Evolutionary conservation across 2,113 vertebrate species (phyloP), one percentile per base, ranked within the genome.

Genomic region (Heterochromis multidens): DNA sequence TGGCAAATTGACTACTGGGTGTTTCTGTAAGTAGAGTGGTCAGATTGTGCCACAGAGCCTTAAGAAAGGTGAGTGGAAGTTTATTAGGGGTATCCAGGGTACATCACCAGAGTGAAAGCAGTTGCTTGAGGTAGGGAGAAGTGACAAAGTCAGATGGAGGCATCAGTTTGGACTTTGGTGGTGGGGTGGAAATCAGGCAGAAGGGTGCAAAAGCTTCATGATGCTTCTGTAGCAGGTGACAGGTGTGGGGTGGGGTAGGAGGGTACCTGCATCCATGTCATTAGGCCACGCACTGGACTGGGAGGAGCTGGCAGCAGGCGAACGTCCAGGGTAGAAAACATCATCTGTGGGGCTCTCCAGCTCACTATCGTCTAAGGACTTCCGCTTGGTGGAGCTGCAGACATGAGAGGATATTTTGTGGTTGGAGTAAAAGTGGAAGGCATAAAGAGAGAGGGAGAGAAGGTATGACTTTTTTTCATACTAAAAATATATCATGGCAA

Each of bases 301-400:
- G 94, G 97, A 97, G 89, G 97, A 97, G 93, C 97, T 96, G 81
- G 97, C 97, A 9, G 97, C 97, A 4, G 97, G 97, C 13, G 97
- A 98, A 82, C 97, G 96, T 87, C 97, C 97, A 14, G 97, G 96
- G 81, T 97, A 98, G 94, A 98, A 98, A 80, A 97, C 97, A 23
- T 97, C 97, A 21, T 98, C 97, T 13, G 97, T 97, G 1, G 97
- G 97, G 85, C 97, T 97, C 92, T 98, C 97, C 96, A 98, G 95
- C 94, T 97, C 97, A 8, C 97, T 97, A 95, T 97, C 97, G 27
- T 98, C 97, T 87, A 97, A 95, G 63, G 97, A 97, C 94, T 98
- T 98, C 92, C 97, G 97, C 95, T 98, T 98, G 92, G 95, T 97
- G 93, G 97, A 97, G 90, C 97, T 98, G 93, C 56, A 65, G 27